These are phyloP conservation scores for Alces alces DNA, from an alignment of 2,113 vertebrate genomes.

Conservation along the genomic window DNA sequence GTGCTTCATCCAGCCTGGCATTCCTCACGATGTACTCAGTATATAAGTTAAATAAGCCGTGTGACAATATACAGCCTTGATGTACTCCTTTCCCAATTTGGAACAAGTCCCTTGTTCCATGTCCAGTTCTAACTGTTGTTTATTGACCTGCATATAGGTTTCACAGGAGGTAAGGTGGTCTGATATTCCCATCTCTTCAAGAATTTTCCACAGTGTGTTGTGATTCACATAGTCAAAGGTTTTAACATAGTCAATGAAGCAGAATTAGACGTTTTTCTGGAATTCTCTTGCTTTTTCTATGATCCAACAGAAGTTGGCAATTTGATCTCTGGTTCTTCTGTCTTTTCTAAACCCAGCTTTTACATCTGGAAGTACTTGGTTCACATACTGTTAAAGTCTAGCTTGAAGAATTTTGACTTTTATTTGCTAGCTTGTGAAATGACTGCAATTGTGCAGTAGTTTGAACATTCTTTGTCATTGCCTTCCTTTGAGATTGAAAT, in stretches of 20 bases:
- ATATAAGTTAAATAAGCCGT: neutral
- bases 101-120: neutral
- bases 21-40: neutral
- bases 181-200: neutral
- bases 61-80: neutral
- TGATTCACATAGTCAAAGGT: neutral
- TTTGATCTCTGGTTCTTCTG: neutral
- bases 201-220: neutral
- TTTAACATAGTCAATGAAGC: neutral
- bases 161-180: neutral
- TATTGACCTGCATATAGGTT: neutral
- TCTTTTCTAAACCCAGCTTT: neutral
- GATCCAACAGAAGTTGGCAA: neutral
- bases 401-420: neutral
- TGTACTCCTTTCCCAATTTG: neutral
- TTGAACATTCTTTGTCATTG: neutral
- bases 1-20: fast-evolving
- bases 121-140: neutral
- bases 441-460: neutral
- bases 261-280: neutral
- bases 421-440: neutral
- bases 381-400: neutral
- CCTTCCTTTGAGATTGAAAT: neutral
- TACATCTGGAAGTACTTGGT: neutral
- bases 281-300: neutral